Evolutionary conservation across 2,797 vertebrate genomes (phyloP).

Genomic region (Synaphobranchus kaupii): DNA sequence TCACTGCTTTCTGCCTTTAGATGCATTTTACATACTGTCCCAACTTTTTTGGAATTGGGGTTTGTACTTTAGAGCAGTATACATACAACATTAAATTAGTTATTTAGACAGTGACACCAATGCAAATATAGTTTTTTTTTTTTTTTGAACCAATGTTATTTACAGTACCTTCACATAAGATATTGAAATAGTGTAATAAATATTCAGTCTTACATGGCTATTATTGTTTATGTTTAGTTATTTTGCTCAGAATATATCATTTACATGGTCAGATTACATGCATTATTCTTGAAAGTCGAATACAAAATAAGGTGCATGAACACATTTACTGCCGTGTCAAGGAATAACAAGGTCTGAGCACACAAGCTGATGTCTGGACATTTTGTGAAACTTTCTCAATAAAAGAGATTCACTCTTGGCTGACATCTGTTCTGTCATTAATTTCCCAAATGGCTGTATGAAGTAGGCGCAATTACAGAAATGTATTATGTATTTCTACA

Average conservation of each 20-base stretch:
- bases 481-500: conserved; percentile 2
- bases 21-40: too few species aligned
- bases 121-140: too few species aligned
- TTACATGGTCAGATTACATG: not conserved
- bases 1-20: too few species aligned
- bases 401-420: not conserved
- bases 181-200: too few species aligned
- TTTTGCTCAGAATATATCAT: not conserved
- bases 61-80: too few species aligned
- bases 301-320: not conserved
- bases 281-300: not conserved
- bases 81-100: too few species aligned
- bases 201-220: too few species aligned
- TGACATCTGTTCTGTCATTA: not conserved
- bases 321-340: not conserved
- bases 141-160: too few species aligned
- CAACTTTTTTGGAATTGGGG: too few species aligned
- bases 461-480: not conserved
- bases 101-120: too few species aligned
- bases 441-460: not conserved
- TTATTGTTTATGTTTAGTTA: not conserved
- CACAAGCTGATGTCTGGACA: not conserved
- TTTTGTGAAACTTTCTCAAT: conserved; percentile 4
- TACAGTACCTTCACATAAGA: too few species aligned
- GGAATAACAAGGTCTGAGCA: not conserved